Evolutionary conservation across 2,797 vertebrate species (phyloP), one percentile per base, ranked within the genome.

Genomic region (Oreortyx pictus): DNA sequence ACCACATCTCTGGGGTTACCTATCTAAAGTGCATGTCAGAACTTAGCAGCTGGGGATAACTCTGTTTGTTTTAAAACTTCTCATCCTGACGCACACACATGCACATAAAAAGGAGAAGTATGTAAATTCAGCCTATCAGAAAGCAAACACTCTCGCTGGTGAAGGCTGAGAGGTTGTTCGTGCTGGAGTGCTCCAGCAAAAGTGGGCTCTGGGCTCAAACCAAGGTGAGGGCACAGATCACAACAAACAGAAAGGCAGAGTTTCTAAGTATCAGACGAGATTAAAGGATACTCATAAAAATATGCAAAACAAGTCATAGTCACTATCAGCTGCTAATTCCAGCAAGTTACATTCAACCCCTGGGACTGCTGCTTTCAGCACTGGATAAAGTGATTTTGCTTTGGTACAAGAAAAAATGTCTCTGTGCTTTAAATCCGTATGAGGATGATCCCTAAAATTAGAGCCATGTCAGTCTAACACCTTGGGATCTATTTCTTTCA

Each of bases 11-110:
- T 19, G 44, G 56, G 78, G 96, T 97, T 94, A 89, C 95, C 98
- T 98, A 97, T 97, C 97, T 97, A 94, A 96, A 97, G 97, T 97
- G 82, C 97, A 97, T 98, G 98, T 97, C 96, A 96, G 95, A 97
- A 97, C 97, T 97, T 97, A 98, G 97, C 97, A 98, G 97, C 97
- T 94, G 94, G 82, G 96, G 96, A 97, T 91, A 82, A 93, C 86
- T 93, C 77, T 24, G 6, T 98, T 98, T 98, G 95, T 95, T 98
- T 97, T 97, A 93, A 96, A 95, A 96, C 97, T 97, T 97, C 95
- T 96, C 97, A 94, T 93, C 94, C 27, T 94, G 96, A 96, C 96
- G 96, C 61, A 81, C 8, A 2, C 0, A 1, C 81, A 10, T 27
- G 60, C 74, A 37, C 50, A 14, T 18, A 44, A 78, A 72, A 89